Evolutionary conservation across 1,140 invertebrate species (phyloP).

Genomic region (Caenorhabditis inopinata): DNA sequence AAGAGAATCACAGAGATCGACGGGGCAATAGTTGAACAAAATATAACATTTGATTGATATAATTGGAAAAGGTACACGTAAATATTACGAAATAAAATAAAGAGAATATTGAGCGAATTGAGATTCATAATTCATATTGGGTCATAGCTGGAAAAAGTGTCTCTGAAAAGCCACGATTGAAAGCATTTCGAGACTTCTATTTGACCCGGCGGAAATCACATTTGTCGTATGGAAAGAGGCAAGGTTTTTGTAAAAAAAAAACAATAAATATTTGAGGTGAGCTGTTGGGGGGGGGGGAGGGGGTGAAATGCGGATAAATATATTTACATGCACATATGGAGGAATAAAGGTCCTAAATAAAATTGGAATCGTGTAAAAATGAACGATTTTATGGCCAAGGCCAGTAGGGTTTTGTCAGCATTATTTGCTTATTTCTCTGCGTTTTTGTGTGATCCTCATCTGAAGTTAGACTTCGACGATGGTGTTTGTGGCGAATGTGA

Average conservation of each 20-base stretch:
- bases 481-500: conserved; percentile 37
- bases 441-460: conserved; percentile 35
- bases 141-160: background rate
- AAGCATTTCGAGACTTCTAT: conserved; percentile 12
- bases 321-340: background rate
- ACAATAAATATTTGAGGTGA: background rate
- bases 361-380: background rate
- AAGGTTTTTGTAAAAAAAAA: background rate
- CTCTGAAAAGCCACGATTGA: background rate
- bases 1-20: background rate
- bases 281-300: background rate
- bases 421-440: conserved; percentile 42
- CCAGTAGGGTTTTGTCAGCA: conserved; percentile 46
- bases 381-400: conserved; percentile 40
- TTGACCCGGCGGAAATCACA: background rate
- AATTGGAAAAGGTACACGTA: conserved; percentile 1
- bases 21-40: background rate
- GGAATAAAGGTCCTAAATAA: background rate
- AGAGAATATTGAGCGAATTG: background rate
- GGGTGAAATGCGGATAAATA: too few relatives aligned
- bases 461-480: conserved; percentile 36
- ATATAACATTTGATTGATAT: background rate
- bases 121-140: background rate
- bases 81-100: background rate
- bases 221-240: background rate